phyloP scores from a whole-genome alignment of 2,113 vertebrate species.

The Meriones unguiculatus region DNA sequence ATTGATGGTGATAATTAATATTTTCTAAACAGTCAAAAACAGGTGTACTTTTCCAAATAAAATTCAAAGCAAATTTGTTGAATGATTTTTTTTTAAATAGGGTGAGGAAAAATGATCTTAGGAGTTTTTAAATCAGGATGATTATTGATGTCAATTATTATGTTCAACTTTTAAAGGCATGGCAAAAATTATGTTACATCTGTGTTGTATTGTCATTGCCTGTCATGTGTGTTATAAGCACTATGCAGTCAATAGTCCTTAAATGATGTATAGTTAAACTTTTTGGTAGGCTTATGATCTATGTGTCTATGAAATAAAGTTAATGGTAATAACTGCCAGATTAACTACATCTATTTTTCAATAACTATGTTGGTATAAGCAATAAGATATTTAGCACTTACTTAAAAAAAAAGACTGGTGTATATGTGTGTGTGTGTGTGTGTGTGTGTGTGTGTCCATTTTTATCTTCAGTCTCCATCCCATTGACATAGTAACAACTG shows the following conservation, averaged over 20 bases:
- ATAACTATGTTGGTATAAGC: neutral
- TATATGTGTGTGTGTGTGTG: neutral
- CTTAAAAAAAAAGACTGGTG: neutral
- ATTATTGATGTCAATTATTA: neutral
- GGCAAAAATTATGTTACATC: neutral
- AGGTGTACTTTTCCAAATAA: slow-evolving; percentile 82
- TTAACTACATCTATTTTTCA: slow-evolving; percentile 14
- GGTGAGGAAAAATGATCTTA: slow-evolving; percentile 3
- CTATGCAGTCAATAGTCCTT: neutral
- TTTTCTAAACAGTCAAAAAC: slow-evolving; percentile 80
- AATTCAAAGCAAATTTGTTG: slow-evolving; percentile 70
- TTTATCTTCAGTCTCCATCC: neutral
- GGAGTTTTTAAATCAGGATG: slow-evolving; percentile 2
- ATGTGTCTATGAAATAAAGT: neutral
- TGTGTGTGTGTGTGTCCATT: neutral
- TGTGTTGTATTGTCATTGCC: neutral
- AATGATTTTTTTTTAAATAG: slow-evolving; percentile 25
- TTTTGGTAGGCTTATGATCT: neutral
- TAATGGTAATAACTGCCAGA: neutral
- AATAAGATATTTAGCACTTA: neutral
- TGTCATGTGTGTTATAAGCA: neutral
- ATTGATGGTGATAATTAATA: slow-evolving; percentile 83
- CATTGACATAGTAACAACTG: neutral
- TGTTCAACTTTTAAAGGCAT: neutral
- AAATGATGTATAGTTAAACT: neutral